Base-by-base conservation (phyloP, 2,888 invertebrate species). In the Acanthopleura granulata region DNA sequence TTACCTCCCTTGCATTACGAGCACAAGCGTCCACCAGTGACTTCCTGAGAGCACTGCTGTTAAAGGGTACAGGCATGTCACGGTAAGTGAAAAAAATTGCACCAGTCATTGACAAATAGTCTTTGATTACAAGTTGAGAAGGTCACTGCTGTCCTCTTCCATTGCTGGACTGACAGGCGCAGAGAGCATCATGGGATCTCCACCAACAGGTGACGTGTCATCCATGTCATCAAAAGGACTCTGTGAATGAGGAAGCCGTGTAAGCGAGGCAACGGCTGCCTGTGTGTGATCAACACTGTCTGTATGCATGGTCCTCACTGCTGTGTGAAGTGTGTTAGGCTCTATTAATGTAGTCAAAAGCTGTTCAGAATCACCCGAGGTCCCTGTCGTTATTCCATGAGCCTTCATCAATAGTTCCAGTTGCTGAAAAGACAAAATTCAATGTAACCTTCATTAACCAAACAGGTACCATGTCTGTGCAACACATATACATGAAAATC, bases 181-280 rank as follows among this genome's bases (percentile, higher is more conserved):
- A 0, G 86, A 86, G 16, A 85, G 85, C 62, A 88, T 76, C 87
- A 88, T 86, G 6, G 87, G 87, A 70, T 88, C 88, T 0, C 85
- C 84, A n/a, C 82, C 81, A 40, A 87, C 82, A 0, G 85, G 84
- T 0, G 85, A 83, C n/a, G 79, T 78, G 66, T 86, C 87, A 66
- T 86, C 87, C 81, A 84, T 84, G 14, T 80, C 72, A 22, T 73
- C 73, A 29, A 62, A 62, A 4, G 66, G 66, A 14, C 73, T 77
- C 30, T 79, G 77, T 40, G 73, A 30, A 6, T 50, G 72, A 25
- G 16, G n/a, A 18, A 22, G 57, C 51, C 11, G 57, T 22, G 16
- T 16, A 11, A 57, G 51, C 9, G 22, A 22, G 22, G 49, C 16
- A 49, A 27, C 15, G 9, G 22, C 27, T 15, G 49, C n/a, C 9